These are phyloP conservation scores for Drosophila kanekoi DNA, from an alignment of 2,888 invertebrate species.

Conservation along the genomic window DNA sequence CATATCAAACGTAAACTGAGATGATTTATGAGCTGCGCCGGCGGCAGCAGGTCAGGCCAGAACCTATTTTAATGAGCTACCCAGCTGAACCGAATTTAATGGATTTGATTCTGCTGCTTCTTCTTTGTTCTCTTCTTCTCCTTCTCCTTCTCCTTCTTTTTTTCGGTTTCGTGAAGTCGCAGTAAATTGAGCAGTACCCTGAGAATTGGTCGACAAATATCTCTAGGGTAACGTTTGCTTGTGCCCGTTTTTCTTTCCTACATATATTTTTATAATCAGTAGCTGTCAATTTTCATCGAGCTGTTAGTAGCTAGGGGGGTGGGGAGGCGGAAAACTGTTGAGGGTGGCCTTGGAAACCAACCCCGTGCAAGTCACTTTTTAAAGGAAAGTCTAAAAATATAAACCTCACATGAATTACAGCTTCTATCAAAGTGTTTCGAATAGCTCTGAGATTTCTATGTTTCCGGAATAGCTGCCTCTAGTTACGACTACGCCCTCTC, in stretches of 20 bases:
- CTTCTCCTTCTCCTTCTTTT: neutral
- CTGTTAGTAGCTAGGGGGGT: neutral
- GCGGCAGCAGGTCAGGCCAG: slow-evolving; percentile 3
- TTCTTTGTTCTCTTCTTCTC: neutral
- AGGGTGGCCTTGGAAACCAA: neutral
- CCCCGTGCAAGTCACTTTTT: neutral
- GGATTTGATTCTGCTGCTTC: slow-evolving; percentile 22
- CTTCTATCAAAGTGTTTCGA: no score
- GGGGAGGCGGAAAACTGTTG: neutral
- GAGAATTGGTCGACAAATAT: slow-evolving; percentile 4
- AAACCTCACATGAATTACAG: no score
- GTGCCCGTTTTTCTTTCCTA: neutral
- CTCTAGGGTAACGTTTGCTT: slow-evolving; percentile 1
- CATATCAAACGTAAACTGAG: slow-evolving; percentile 22
- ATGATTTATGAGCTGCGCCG: slow-evolving; percentile 62
- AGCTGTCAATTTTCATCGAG: slow-evolving; percentile 5
- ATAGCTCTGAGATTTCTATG: no score
- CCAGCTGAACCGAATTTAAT: slow-evolving; percentile 59
- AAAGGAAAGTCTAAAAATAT: no score
- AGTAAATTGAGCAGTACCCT: slow-evolving; percentile 1
- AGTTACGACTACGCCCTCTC: slow-evolving; percentile 7
- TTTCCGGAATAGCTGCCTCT: neutral
- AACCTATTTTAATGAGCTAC: slow-evolving; percentile 60
- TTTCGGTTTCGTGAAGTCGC: no score
- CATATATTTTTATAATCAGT: neutral